Conservation (phyloP, 2,797 vertebrate genomes). For the Mormyrus proboscirostris region DNA sequence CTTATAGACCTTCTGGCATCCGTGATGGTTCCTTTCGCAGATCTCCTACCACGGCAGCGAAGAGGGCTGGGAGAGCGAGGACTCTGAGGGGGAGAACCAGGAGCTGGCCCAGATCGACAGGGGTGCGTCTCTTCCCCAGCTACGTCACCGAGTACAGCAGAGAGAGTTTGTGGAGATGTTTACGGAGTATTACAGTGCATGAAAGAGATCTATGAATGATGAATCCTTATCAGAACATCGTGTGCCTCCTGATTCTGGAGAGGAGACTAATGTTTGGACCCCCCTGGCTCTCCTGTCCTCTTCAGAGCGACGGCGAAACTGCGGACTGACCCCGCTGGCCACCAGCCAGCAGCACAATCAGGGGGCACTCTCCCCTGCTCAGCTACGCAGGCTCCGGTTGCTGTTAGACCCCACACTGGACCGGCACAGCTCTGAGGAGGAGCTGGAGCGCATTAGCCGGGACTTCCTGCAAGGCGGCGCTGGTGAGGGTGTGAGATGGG, state of each 20-base stretch:
- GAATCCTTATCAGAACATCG: neutral
- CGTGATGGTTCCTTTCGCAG: conserved; percentile 51
- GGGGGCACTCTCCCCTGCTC: conserved; percentile 67
- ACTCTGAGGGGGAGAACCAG: conserved; percentile 89
- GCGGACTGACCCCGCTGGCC: conserved; percentile 76
- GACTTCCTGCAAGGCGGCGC: conserved; percentile 47
- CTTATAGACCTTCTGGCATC: neutral
- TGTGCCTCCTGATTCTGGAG: neutral
- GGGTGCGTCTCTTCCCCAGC: conserved; percentile 57
- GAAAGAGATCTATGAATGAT: neutral
- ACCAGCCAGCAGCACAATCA: conserved; percentile 84
- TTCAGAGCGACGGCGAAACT: conserved; percentile 76
- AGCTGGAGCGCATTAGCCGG: conserved; percentile 77
- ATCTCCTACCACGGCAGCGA: conserved; percentile 81
- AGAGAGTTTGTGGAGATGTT: neutral
- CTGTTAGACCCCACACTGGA: conserved; percentile 77
- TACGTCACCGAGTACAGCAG: neutral
- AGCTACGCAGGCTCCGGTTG: conserved; percentile 67
- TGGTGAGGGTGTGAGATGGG: conserved; percentile 72
- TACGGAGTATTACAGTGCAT: neutral
- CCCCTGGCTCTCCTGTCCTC: conserved; percentile 18
- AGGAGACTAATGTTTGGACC: conserved; percentile 4
- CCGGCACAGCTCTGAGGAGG: conserved; percentile 82
- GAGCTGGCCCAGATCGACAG: conserved; percentile 88
- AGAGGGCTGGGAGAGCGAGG: conserved; percentile 83